Evolutionary conservation across 2,113 vertebrate genomes (phyloP).

Genomic region (Plecotus auritus): DNA sequence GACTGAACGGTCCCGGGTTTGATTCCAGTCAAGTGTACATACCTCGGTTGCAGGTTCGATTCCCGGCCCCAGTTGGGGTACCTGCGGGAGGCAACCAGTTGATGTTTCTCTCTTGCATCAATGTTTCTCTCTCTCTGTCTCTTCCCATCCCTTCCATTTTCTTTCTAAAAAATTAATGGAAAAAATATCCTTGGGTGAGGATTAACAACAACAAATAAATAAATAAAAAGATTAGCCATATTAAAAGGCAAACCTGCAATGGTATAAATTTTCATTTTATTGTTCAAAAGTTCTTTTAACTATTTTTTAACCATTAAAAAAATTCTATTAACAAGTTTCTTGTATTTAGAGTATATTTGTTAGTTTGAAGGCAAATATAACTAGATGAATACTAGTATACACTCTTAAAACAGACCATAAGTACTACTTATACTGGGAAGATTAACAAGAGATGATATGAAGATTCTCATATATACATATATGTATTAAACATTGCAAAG

Average conservation of each 20-base stretch:
- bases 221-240: conserved; percentile 66
- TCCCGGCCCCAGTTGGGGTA: no score
- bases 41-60: no score
- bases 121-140: no score
- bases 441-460: conserved; percentile 57
- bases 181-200: no score
- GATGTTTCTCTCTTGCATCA: no score
- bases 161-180: no score
- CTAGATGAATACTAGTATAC: conserved; percentile 46
- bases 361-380: conserved; percentile 64
- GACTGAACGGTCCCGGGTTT: no score
- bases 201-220: no score
- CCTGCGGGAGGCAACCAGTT: no score
- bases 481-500: not conserved
- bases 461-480: not conserved
- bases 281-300: conserved; percentile 66
- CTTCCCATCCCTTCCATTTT: no score
- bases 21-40: no score
- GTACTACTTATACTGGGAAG: conserved; percentile 59
- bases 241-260: conserved; percentile 65
- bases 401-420: conserved; percentile 67
- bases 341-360: conserved; percentile 63
- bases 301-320: conserved; percentile 79
- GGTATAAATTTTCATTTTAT: conserved; percentile 74
- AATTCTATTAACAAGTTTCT: conserved; percentile 69